Evolutionary conservation across 2,797 vertebrate genomes (phyloP).

Genomic region (Eidolon dupreanum): DNA sequence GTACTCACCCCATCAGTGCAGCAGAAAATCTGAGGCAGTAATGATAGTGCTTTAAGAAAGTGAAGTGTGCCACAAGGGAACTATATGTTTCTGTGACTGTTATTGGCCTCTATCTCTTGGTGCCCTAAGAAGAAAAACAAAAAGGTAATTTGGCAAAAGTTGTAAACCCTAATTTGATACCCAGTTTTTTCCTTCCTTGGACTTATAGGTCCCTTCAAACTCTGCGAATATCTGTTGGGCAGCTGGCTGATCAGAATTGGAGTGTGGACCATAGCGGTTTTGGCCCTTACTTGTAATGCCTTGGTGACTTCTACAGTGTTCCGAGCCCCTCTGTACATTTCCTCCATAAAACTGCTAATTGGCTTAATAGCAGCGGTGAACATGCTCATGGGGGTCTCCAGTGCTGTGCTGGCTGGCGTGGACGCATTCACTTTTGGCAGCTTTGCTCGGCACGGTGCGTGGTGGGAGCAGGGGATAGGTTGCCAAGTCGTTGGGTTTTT

Average conservation of each 20-base stretch:
- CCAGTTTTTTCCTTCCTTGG: constrained; percentile 30
- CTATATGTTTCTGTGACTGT: not conserved
- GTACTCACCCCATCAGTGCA: not conserved
- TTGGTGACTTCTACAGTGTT: constrained; percentile 91
- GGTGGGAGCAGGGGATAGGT: constrained; percentile 92
- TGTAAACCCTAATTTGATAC: not conserved
- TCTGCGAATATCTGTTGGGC: constrained; percentile 93
- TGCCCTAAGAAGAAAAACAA: not conserved
- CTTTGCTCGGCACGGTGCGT: constrained; percentile 91
- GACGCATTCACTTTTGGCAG: constrained; percentile 93
- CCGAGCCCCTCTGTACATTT: constrained; percentile 85
- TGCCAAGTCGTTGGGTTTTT: constrained; percentile 92
- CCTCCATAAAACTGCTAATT: constrained; percentile 90
- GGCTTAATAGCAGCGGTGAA: constrained; percentile 92
- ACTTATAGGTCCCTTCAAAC: constrained; percentile 92
- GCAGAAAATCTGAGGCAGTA: not conserved
- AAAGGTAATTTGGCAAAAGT: not conserved
- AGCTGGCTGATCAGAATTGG: constrained; percentile 94
- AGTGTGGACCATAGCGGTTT: constrained; percentile 91
- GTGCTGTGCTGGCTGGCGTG: constrained; percentile 89
- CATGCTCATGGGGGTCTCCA: constrained; percentile 91
- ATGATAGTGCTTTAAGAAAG: not conserved
- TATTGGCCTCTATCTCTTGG: not conserved
- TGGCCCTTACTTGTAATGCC: constrained; percentile 92
- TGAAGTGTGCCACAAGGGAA: not conserved